Conservation (phyloP, 1,140 invertebrate genomes). For the Oryzaephilus surinamensis region DNA sequence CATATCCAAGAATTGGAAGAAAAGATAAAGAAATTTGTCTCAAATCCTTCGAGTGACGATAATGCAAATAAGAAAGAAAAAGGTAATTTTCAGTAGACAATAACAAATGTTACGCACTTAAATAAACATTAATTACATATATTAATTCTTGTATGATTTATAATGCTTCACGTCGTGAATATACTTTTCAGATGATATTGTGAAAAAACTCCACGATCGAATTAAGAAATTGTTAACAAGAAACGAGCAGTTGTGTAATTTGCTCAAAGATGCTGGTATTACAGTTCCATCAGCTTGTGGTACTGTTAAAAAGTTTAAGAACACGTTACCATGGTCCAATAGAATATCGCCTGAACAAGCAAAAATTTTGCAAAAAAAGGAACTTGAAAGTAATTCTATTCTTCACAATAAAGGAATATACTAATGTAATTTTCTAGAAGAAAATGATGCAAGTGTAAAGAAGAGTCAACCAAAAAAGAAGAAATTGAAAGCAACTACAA, state of each 20-base stretch:
- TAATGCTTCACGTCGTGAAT: too few relatives aligned
- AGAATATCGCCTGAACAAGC: conserved; percentile 24
- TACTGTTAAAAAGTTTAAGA: conserved; percentile 20
- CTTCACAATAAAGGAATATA: background rate
- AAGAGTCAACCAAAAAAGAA: conserved; percentile 6
- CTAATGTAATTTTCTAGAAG: conserved; percentile 5
- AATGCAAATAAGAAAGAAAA: conserved; percentile 8
- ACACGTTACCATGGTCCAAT: conserved; percentile 20
- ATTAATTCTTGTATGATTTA: too few relatives aligned
- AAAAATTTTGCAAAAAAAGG: conserved; percentile 22
- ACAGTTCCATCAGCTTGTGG: conserved; percentile 31
- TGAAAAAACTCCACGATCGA: conserved; percentile 35
- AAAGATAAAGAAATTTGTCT: conserved; percentile 33
- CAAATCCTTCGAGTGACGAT: conserved; percentile 19
- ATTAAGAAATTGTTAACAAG: conserved; percentile 35
- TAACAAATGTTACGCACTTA: too few relatives aligned
- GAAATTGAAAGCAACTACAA: conserved; percentile 3
- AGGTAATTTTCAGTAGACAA: too few relatives aligned
- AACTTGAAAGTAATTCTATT: conserved; percentile 24
- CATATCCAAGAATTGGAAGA: conserved; percentile 39
- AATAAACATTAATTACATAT: too few relatives aligned
- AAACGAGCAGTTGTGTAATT: conserved; percentile 37
- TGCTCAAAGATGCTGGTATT: conserved; percentile 38
- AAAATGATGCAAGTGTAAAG: conserved; percentile 4
- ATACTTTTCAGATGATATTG: conserved; percentile 25